Conservation (phyloP, 2,888 invertebrate species). For the Melanargia galathea region DNA sequence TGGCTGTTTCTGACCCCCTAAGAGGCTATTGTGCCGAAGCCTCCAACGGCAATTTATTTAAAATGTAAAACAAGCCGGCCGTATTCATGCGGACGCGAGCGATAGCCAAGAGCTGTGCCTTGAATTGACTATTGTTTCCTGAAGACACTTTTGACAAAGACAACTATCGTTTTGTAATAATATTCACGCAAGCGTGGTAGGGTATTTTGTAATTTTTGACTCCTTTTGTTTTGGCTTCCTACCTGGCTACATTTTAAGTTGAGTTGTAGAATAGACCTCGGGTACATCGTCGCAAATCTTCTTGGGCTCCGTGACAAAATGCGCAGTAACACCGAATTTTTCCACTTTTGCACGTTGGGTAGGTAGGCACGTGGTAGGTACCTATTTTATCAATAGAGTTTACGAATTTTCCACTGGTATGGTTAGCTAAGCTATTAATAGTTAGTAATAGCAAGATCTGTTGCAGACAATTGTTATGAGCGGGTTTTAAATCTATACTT, state of each 20-base stretch:
- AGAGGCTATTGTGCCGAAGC: slow-evolving; percentile 57
- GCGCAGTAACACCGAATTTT: no score
- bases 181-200: slow-evolving; percentile 46
- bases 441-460: no score
- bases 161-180: slow-evolving; percentile 38
- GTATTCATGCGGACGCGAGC: slow-evolving; percentile 52
- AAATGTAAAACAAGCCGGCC: slow-evolving; percentile 56
- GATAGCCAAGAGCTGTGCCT: slow-evolving; percentile 47
- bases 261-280: no score
- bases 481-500: no score
- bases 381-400: no score
- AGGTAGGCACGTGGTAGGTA: no score
- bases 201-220: slow-evolving; percentile 27
- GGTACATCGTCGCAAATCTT: no score
- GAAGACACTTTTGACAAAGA: slow-evolving; percentile 44
- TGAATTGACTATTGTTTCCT: slow-evolving; percentile 62
- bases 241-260: no score
- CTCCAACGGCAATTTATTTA: slow-evolving; percentile 67
- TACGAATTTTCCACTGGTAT: no score
- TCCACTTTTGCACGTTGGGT: not conserved
- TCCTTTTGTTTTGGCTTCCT: not conserved
- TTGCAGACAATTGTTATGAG: no score
- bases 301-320: no score
- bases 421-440: no score
- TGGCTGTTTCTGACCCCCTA: slow-evolving; percentile 49